Evolutionary conservation across 2,113 vertebrate species (phyloP).

Genomic region (Vombatus ursinus): DNA sequence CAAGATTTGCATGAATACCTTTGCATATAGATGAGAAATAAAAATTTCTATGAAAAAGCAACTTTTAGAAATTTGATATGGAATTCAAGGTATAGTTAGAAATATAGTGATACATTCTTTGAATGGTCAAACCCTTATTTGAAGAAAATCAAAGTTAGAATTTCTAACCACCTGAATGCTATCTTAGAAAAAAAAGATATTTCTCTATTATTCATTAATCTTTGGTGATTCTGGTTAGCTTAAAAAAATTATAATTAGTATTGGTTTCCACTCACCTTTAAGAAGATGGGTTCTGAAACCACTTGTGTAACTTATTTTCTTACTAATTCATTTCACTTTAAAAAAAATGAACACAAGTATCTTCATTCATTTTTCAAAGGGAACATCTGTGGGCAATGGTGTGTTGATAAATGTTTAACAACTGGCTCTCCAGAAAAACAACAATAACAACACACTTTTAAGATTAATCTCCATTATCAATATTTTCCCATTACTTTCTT

Average conservation of each 20-base stretch:
- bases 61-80: constrained; percentile 25
- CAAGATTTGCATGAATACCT: background rate
- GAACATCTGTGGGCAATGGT: constrained; percentile 63
- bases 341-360: constrained; percentile 74
- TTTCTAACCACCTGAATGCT: constrained; percentile 54
- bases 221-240: constrained; percentile 55
- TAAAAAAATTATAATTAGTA: constrained; percentile 52
- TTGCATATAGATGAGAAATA: background rate
- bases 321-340: constrained; percentile 72
- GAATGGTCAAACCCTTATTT: constrained; percentile 26
- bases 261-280: constrained; percentile 68
- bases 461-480: background rate
- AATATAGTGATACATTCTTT: constrained; percentile 13
- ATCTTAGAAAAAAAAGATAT: constrained; percentile 43
- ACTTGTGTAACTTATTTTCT: constrained; percentile 63
- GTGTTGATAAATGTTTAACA: background rate
- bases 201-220: constrained; percentile 63
- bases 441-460: background rate
- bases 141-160: constrained; percentile 48
- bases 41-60: background rate
- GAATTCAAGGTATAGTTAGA: constrained; percentile 17
- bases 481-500: background rate
- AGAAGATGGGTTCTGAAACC: constrained; percentile 62
- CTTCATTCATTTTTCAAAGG: constrained; percentile 76
- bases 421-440: background rate